Conservation (phyloP, 2,797 vertebrate species). For the Muscicapa striata region DNA sequence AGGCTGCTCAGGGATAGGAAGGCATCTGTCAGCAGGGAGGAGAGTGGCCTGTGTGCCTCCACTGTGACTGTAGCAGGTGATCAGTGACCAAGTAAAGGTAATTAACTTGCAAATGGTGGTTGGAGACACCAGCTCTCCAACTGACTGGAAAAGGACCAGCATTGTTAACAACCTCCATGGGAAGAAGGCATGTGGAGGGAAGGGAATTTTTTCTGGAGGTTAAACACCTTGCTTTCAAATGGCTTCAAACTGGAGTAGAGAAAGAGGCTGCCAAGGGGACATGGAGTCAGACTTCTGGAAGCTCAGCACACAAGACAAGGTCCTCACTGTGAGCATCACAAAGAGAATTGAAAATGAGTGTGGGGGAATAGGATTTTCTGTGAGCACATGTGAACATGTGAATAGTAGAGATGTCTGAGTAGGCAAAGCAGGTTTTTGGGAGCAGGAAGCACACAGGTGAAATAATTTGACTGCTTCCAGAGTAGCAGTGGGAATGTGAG, state of each 20-base stretch:
- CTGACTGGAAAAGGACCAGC: background rate
- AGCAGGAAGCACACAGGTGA: background rate
- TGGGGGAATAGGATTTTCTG: background rate
- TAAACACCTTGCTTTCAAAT: background rate
- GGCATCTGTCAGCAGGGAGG: background rate
- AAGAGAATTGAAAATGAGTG: slow-evolving; percentile 19
- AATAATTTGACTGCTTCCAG: background rate
- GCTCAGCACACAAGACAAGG: accelerated
- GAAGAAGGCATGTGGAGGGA: background rate
- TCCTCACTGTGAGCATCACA: background rate
- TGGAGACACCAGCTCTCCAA: slow-evolving; percentile 5
- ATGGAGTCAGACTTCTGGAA: background rate
- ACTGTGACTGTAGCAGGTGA: background rate
- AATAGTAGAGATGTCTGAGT: background rate
- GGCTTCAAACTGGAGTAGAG: background rate
- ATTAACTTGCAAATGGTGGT: background rate
- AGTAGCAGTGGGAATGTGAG: background rate
- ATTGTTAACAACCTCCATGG: background rate
- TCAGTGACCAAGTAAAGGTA: background rate
- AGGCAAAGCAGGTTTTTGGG: background rate
- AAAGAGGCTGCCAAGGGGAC: background rate
- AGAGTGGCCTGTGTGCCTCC: background rate
- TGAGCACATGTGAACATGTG: background rate
- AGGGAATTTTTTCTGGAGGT: background rate
- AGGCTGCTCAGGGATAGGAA: background rate